Evolutionary conservation across 2,113 vertebrate species (phyloP).

Genomic region (Sialia sialis): DNA sequence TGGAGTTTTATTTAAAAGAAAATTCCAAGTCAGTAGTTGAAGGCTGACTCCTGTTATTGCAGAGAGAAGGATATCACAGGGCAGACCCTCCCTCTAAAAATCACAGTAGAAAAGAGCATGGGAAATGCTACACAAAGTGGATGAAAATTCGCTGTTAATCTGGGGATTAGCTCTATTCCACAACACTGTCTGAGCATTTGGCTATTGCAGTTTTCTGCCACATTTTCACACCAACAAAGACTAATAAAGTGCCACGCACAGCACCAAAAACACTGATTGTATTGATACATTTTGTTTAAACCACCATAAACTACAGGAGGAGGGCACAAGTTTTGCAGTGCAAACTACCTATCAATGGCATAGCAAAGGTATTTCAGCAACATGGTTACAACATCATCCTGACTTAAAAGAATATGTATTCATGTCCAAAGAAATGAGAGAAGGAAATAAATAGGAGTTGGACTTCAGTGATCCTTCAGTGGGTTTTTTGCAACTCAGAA

Average conservation of each 20-base stretch:
- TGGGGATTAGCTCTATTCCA: neutral
- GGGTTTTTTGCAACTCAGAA: neutral
- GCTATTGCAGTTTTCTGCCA: neutral
- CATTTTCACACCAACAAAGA: neutral
- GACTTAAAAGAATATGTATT: neutral
- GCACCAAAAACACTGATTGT: neutral
- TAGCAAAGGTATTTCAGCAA: neutral
- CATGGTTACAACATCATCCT: neutral
- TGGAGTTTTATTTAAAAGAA: neutral
- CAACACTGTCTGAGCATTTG: neutral
- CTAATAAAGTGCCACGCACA: neutral
- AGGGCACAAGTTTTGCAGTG: neutral
- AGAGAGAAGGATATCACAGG: neutral
- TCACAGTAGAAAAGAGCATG: neutral
- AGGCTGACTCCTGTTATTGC: neutral
- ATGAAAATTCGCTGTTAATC: neutral
- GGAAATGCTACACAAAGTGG: fast-evolving
- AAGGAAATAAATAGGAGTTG: neutral
- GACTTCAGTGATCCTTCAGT: neutral
- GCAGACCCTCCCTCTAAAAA: neutral
- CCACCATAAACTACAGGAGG: neutral
- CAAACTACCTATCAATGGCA: neutral
- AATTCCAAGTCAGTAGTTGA: neutral
- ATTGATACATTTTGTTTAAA: neutral
- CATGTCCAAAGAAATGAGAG: neutral